Evolutionary conservation across 2,113 vertebrate species (phyloP), one percentile per base, ranked within the genome.

Genomic region (Egretta garzetta): DNA sequence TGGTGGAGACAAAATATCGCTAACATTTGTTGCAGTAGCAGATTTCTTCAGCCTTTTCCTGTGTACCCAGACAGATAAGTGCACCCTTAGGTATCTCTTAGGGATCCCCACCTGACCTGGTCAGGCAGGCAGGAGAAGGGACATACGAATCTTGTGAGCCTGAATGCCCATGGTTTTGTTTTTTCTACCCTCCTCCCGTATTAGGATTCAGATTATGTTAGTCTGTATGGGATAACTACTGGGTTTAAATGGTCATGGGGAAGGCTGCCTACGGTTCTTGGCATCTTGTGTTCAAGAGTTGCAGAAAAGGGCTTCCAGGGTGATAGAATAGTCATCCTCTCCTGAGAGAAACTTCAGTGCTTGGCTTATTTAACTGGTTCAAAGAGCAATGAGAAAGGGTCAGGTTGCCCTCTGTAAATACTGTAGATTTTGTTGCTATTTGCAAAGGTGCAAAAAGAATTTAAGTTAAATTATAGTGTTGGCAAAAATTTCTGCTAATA

Each of bases 111-210:
- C 53, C 39, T 62, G n/a, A 23, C 14, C 30, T 71, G 60, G 23
- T 73, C 27, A 56, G 52, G 47, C 1, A 1, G n/a, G 39, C n/a
- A 77, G 59, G 56, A 50, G 41, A 53, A 53, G 10, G 45, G 41
- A 12, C 14, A 2, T 4, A 10, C 0, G 9, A 74, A 22, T 85
- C 33, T 35, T 72, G 24, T 59, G 39, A 39, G 17, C 0, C 0
- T 47, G 77, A 82, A 68, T 72, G 21, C 5, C 17, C 4, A 0
- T 70, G 33, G 64, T 7, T 90, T 67, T 70, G 27, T 3, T 11
- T 86, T 56, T 81, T 64, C 43, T 64, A 37, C 1, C 8, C 82
- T 30, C 30, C 30, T 91, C 8, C 35, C 0, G 0, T 52, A 7
- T 79, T 79, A 87, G 66, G 53, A 82, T 33, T 85, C 39, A 68